These are phyloP conservation scores for human DNA, from an alignment of 2,113 vertebrate species.

Conservation along the genomic window GRCh38 chr2:104321501-104322000, in stretches of 20 bases:
- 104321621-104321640: slow-evolving; percentile 88
- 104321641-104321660: slow-evolving; percentile 89
- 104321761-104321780: slow-evolving; percentile 81
- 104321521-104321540: slow-evolving; percentile 73
- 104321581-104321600: slow-evolving; percentile 82
- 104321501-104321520: slow-evolving; percentile 69
- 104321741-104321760: slow-evolving; percentile 84
- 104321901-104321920: slow-evolving; percentile 86
- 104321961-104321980: slow-evolving; percentile 86
- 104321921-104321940: slow-evolving; percentile 91
- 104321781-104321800: slow-evolving; percentile 72
- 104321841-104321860: not conserved
- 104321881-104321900: not conserved
- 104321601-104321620: slow-evolving; percentile 87
- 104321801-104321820: slow-evolving; percentile 72
- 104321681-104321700: slow-evolving; percentile 88
- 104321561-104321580: slow-evolving; percentile 85
- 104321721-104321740: slow-evolving; percentile 87
- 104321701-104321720: slow-evolving; percentile 83
- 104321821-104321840: slow-evolving; percentile 58
- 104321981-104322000: slow-evolving; percentile 90
- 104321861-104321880: slow-evolving; percentile 65
- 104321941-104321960: slow-evolving; percentile 90
- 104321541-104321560: slow-evolving; percentile 73
- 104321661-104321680: slow-evolving; percentile 89